Conservation (phyloP, 2,888 invertebrate species). For the Ptychoptera albimana region DNA sequence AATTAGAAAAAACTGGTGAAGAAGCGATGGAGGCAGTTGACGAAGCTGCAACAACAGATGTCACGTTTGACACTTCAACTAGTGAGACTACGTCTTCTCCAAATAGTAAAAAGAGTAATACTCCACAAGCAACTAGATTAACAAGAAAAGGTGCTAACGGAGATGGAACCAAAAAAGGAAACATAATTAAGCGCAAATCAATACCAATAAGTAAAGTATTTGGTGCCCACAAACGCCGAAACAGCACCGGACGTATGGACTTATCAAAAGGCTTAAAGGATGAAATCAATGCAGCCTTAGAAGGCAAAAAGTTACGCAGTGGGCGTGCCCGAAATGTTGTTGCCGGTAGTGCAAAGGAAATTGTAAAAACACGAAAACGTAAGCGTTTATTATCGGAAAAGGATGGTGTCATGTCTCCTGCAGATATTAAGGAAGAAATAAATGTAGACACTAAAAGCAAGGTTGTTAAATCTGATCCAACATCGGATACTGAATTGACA, state of each 20-base stretch:
- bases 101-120: too few relatives aligned
- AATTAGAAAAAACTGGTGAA: slow-evolving; percentile 37
- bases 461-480: not conserved
- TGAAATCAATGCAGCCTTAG: not conserved
- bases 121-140: too few relatives aligned
- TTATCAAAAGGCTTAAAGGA: not conserved
- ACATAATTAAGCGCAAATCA: too few relatives aligned
- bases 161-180: too few relatives aligned
- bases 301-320: not conserved
- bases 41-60: too few relatives aligned
- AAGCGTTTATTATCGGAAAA: not conserved
- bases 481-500: slow-evolving; percentile 6
- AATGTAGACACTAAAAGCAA: not conserved
- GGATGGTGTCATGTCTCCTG: not conserved
- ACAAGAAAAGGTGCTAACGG: too few relatives aligned
- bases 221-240: too few relatives aligned
- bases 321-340: not conserved
- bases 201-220: too few relatives aligned
- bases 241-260: too few relatives aligned
- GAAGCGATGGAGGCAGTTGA: not conserved
- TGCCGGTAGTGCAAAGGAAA: not conserved
- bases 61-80: too few relatives aligned
- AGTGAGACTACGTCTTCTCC: too few relatives aligned
- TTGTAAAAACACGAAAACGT: not conserved
- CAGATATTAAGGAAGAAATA: not conserved